A percentile compares a stretch with the other conserved stretches of the same genome.
These are phyloP conservation scores for Lordiphosa fenestrarum DNA, from an alignment of 2,888 invertebrate genomes.

Conservation along the genomic window DNA sequence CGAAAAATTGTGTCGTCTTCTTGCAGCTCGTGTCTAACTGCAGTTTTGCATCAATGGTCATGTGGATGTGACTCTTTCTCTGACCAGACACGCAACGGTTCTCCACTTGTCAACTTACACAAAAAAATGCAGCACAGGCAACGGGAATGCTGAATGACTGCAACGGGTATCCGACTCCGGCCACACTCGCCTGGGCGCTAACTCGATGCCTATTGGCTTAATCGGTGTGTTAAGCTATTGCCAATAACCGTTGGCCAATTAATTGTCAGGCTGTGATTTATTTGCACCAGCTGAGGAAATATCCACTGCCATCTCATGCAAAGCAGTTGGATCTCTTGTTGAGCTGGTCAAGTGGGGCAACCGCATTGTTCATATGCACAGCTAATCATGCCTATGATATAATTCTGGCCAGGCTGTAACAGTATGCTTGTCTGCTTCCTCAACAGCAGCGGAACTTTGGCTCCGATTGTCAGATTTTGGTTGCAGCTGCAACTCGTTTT, in stretches of 20 bases:
- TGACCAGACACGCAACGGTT: conserved; percentile 29
- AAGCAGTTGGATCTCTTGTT: conserved; percentile 11
- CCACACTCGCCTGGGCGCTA: conserved; percentile 32
- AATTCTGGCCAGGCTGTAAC: conserved; percentile 53
- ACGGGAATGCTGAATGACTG: conserved; percentile 57
- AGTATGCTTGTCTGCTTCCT: conserved; percentile 37
- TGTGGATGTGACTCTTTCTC: conserved; percentile 28
- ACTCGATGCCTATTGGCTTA: conserved; percentile 51
- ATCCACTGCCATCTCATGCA: conserved; percentile 57
- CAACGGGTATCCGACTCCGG: conserved; percentile 46
- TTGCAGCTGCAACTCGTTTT: conserved; percentile 43
- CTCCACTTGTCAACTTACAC: conserved; percentile 49
- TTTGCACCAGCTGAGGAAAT: conserved; percentile 48
- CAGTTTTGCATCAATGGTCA: conserved; percentile 72
- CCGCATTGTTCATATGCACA: conserved; percentile 32
- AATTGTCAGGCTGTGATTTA: conserved; percentile 43
- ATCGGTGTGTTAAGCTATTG: conserved; percentile 48
- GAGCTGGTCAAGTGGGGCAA: conserved; percentile 16
- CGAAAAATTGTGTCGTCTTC: conserved; percentile 38
- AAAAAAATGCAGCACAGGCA: conserved; percentile 53
- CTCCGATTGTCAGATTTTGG: conserved; percentile 3
- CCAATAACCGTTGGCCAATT: conserved; percentile 68
- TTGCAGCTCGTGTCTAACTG: conserved; percentile 53
- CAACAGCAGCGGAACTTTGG: conserved; percentile 34
- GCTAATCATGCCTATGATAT: conserved; percentile 52